Base-by-base conservation (phyloP, 1,140 invertebrate genomes). In the Pseudomyrmex gracilis region DNA sequence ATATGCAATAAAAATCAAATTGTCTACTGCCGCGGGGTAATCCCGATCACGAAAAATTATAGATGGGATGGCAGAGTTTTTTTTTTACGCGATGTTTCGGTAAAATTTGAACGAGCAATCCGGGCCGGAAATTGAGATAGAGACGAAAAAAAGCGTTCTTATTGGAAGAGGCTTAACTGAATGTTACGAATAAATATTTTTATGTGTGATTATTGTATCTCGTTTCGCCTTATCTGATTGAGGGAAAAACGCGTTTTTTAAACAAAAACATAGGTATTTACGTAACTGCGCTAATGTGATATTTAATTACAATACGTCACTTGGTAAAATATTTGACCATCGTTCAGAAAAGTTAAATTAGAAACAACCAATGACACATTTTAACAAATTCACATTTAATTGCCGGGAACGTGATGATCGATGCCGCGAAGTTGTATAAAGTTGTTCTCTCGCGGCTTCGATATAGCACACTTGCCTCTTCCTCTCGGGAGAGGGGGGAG, bases 1-100 rank as follows among this genome's bases (percentile, higher is more conserved):
- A 80, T 80, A 80, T 71, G 76, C 66, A 71, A 80, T 80, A 80
- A 80, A 80, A 80, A 58, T 71, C 66, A 57, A 71, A 80, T 80
- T 71, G 66, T 70, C 66, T 71, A 60, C 66, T 80, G 76, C 66
- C 53, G 61, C 13, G 53, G 34, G 24, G 53, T 80, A 71, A 80
- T 80, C 53, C 58, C 53, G 66, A 80, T 80, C 34, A 71, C 20
- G 53, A 22, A 58, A 60, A 70, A 80, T 80, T 80, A 58, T 80
- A 78, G 64, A 34, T 8, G 51, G 53, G 8, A 34, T 2, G 73
- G 60, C 24, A 43, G 61, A 9, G n/a, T 57, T 71, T n/a, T n/a
- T n/a, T n/a, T 78, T 78, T 80, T 80, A 80, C 47, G 76, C 12
- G 22, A 45, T 58, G 43, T 78, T 78, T 68, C 43, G 34, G 64